These are phyloP conservation scores for Yponomeuta sedellus DNA, from an alignment of 2,888 invertebrate genomes.

Conservation along the genomic window DNA sequence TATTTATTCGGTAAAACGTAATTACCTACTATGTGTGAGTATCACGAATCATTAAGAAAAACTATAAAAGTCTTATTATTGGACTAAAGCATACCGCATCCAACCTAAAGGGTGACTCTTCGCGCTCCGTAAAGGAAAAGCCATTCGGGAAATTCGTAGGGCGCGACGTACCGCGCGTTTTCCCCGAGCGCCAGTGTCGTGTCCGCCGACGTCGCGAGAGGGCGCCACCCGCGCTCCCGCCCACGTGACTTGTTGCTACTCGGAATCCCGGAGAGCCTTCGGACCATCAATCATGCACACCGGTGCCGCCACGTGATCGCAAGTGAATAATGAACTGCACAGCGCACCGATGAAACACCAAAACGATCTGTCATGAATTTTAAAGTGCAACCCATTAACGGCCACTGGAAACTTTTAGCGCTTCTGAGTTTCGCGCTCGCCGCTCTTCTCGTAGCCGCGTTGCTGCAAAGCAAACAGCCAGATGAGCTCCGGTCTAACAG, in stretches of 20 bases:
- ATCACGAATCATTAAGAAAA: too few relatives aligned
- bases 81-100: slow-evolving; percentile 35
- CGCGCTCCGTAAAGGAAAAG: slow-evolving; percentile 61
- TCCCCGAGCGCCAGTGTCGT: slow-evolving; percentile 63
- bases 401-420: slow-evolving; percentile 60
- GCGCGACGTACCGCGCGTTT: slow-evolving; percentile 63
- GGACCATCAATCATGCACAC: slow-evolving; percentile 41
- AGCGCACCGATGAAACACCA: slow-evolving; percentile 23
- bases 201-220: slow-evolving; percentile 68
- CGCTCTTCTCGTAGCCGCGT: slow-evolving; percentile 49
- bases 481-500: slow-evolving; percentile 26
- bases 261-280: slow-evolving; percentile 20
- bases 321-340: slow-evolving; percentile 30
- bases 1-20: too few relatives aligned
- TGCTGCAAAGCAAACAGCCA: slow-evolving; percentile 49
- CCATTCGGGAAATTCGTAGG: slow-evolving; percentile 71
- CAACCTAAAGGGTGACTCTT: slow-evolving; percentile 40
- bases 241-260: slow-evolving; percentile 69
- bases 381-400: slow-evolving; percentile 54
- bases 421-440: slow-evolving; percentile 51
- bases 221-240: slow-evolving; percentile 54
- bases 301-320: slow-evolving; percentile 36
- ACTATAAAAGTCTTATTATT: too few relatives aligned
- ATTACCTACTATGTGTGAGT: too few relatives aligned
- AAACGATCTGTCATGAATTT: slow-evolving; percentile 58